Percentiles rank a stretch among this genome's conserved stretches.
Evolutionary conservation across 2,113 vertebrate species (phyloP).

Genomic region (Eira barbara): DNA sequence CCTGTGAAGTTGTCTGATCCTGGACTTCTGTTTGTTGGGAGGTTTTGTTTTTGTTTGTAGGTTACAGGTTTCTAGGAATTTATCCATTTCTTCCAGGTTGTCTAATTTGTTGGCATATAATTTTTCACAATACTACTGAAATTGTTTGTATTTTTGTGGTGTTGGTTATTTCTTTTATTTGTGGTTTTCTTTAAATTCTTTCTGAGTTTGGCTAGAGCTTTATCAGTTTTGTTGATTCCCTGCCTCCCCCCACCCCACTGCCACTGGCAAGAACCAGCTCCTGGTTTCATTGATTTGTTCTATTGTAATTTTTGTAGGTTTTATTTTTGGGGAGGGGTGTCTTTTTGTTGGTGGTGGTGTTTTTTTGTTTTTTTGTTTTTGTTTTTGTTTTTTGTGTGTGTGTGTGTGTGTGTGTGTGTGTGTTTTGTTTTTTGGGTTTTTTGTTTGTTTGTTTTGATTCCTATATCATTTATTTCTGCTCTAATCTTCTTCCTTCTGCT

Average conservation of each 20-base stretch:
- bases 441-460: not conserved
- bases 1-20: not conserved
- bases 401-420: not conserved
- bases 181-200: too few relatives aligned
- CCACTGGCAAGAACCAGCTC: not conserved
- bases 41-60: not conserved
- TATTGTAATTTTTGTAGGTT: not conserved
- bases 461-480: not conserved
- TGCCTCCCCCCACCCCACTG: fast-evolving
- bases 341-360: not conserved
- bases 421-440: too few relatives aligned
- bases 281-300: not conserved
- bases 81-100: not conserved
- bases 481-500: not conserved
- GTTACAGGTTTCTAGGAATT: not conserved
- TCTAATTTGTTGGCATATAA: not conserved
- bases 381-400: not conserved
- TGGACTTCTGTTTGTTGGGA: not conserved
- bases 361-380: not conserved
- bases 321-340: too few relatives aligned
- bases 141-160: not conserved
- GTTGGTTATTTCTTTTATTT: not conserved
- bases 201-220: too few relatives aligned
- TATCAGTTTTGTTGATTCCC: not conserved
- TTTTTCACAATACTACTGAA: not conserved